Conservation (phyloP, 2,888 invertebrate species). For the Scaptodrosophila latifasciaeformis region DNA sequence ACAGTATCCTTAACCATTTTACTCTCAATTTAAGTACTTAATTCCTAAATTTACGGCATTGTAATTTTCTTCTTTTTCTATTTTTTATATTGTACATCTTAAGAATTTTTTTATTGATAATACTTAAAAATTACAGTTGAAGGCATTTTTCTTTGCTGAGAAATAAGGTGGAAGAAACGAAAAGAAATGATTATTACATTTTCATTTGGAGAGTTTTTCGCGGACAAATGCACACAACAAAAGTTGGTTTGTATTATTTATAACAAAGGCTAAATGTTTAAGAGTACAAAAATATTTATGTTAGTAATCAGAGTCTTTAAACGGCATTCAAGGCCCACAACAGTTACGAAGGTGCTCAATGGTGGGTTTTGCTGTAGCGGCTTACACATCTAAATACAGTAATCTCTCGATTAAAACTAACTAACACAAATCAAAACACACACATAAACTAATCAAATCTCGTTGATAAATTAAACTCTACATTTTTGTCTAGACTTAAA, state of each 20-base stretch:
- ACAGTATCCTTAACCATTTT: too few relatives aligned
- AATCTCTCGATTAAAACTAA: not conserved
- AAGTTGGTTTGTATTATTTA: conserved; percentile 25
- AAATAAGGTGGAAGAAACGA: conserved; percentile 23
- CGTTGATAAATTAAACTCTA: too few relatives aligned
- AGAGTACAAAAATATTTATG: conserved; percentile 28
- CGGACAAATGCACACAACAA: conserved; percentile 48
- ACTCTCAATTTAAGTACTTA: conserved; percentile 26
- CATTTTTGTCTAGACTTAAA: too few relatives aligned
- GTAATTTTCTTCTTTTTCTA: conserved; percentile 12
- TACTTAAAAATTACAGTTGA: conserved; percentile 62
- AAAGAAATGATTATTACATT: conserved; percentile 21
- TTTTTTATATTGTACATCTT: conserved; percentile 46
- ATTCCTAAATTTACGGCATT: conserved; percentile 9
- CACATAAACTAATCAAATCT: too few relatives aligned
- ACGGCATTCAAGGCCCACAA: conserved; percentile 34
- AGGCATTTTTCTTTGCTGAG: conserved; percentile 48
- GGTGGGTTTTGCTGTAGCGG: conserved; percentile 49
- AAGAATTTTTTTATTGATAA: conserved; percentile 50
- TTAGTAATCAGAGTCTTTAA: conserved; percentile 24
- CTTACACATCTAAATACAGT: not conserved
- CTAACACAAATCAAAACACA: not conserved
- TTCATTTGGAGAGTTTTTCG: conserved; percentile 24
- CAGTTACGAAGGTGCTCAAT: conserved; percentile 38
- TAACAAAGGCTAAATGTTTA: conserved; percentile 25